These are phyloP conservation scores for Eremobia ochroleuca DNA, from an alignment of 2,888 invertebrate species.

Conservation along the genomic window DNA sequence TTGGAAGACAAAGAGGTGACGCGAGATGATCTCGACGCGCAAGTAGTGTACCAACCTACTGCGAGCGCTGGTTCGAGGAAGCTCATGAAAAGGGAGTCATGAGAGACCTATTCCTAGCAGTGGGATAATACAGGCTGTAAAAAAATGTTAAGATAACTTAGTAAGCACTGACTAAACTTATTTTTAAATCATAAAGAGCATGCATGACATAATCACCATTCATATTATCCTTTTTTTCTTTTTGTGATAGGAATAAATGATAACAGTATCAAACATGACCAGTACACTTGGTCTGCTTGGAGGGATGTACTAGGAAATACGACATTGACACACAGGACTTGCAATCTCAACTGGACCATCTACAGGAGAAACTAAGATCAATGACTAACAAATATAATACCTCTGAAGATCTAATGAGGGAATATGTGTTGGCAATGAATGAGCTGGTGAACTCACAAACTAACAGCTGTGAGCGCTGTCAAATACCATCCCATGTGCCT, in stretches of 20 bases:
- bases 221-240: background rate
- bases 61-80: background rate
- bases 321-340: no score
- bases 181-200: background rate
- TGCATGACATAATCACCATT: background rate
- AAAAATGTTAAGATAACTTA: background rate
- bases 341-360: no score
- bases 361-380: no score
- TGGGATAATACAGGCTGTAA: background rate
- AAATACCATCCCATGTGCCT: no score
- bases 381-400: no score
- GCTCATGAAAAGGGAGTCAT: background rate
- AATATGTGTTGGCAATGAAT: no score
- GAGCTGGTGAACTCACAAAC: no score
- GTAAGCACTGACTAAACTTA: background rate
- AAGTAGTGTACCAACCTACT: background rate
- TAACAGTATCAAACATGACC: constrained; percentile 14
- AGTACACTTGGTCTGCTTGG: background rate
- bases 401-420: no score
- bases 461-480: no score
- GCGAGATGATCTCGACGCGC: background rate
- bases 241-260: constrained; percentile 12
- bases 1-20: background rate
- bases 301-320: no score
- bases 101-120: background rate